Conservation (phyloP, 1,140 invertebrate species). For the Halictus rubicundus region DNA sequence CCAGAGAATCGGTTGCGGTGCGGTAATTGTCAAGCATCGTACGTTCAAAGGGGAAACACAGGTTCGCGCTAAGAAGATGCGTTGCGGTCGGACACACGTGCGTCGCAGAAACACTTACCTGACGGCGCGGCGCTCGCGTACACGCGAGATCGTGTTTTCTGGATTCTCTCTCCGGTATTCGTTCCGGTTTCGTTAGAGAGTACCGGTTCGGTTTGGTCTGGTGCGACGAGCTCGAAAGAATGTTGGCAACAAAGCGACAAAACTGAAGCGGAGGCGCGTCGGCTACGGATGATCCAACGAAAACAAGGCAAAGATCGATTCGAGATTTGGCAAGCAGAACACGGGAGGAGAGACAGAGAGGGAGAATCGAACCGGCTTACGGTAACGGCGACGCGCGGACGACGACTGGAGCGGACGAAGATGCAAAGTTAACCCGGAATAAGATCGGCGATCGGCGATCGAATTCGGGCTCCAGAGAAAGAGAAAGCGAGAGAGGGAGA, state of each 20-base stretch:
- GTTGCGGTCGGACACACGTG: conserved; percentile 11
- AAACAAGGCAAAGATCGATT: no score
- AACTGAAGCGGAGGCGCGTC: background rate
- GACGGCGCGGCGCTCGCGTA: no score
- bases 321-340: background rate
- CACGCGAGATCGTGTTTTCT: no score
- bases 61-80: background rate
- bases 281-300: background rate
- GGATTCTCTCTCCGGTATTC: background rate
- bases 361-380: no score
- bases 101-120: conserved; percentile 36
- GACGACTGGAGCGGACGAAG: background rate
- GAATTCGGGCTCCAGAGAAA: no score
- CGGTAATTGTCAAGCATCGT: conserved; percentile 23
- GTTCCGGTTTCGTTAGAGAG: background rate
- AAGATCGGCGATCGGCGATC: no score
- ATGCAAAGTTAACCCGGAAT: no score
- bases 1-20: conserved; percentile 19
- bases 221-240: background rate
- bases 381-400: background rate
- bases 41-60: background rate
- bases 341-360: background rate
- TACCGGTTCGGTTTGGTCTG: no score
- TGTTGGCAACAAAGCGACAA: conserved; percentile 7
- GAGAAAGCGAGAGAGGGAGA: no score